Evolutionary conservation across 2,797 vertebrate genomes (phyloP), one percentile per base, ranked within the genome.

Genomic region (Pangasius macronema): DNA sequence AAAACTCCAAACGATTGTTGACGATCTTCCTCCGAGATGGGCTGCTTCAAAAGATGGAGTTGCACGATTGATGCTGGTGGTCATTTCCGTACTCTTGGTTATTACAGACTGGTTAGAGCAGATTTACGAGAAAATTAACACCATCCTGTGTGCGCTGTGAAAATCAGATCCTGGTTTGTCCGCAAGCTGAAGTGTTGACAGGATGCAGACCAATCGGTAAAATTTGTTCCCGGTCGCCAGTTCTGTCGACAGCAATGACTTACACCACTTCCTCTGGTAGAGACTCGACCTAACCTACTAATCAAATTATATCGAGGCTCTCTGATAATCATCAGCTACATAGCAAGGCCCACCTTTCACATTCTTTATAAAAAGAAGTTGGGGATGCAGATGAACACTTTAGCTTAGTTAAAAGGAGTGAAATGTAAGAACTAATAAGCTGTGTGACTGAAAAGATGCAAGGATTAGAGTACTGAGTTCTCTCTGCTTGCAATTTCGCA

Each of bases 21-120:
- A 24, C 5, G 1, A 36, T 84, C 68, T 36, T 73, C 18, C 59
- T 16, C 8, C 36, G 18, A n/a, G 65, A 80, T 42, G 86, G 51
- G 46, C 59, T 49, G 76, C 88, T 83, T 85, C 63, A 85, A 65
- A 73, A 91, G 61, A 88, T 16, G 51, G 18, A 57, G 14, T 86
- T 75, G 86, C 81, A 27, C 1, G 70, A 27, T 11, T 24, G 4
- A 24, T 42, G 70, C 0, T 27, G 39, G 27, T 49, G 70, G 27
- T 73, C 39, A 5, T 73, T 27, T 46, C 70, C 22, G 27, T 46
- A 27, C 46, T 87, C 55, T 22, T 55, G 49, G 20, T 77, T 10
- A 55, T 76, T 85, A 81, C 9, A 84, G 82, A 24, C 8, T 68
- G 30, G 53, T n/a, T 75, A 72, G 51, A 24, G 27, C 63, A 86